These are phyloP conservation scores for Enteromius fasciolatus DNA, from an alignment of 2,797 vertebrate genomes.

Conservation along the genomic window DNA sequence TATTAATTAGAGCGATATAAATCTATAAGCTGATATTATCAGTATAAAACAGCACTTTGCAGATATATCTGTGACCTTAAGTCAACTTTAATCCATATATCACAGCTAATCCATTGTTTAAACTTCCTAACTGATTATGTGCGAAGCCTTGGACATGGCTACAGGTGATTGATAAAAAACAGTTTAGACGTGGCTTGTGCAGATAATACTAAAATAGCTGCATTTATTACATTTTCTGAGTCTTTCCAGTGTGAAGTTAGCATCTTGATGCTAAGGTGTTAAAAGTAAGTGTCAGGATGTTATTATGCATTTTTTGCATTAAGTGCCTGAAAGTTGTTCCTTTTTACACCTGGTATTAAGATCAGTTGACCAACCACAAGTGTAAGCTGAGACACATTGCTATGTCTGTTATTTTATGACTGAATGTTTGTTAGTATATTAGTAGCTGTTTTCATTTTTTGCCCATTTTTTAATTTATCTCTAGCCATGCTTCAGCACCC, in stretches of 20 bases:
- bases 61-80: conserved; percentile 24
- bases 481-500: neutral
- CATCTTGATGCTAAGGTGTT: neutral
- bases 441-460: no score
- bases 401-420: neutral
- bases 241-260: neutral
- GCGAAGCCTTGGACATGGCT: neutral
- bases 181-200: neutral
- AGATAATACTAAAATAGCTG: neutral
- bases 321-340: neutral
- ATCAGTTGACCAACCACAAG: no score
- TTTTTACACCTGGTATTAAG: neutral
- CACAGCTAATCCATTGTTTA: conserved; percentile 6
- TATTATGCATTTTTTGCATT: neutral
- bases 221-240: neutral
- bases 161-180: neutral
- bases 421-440: neutral
- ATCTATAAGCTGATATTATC: conserved; percentile 36
- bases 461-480: no score
- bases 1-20: conserved; percentile 40
- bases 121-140: conserved; percentile 14
- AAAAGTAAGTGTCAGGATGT: no score
- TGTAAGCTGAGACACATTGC: neutral
- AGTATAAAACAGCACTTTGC: conserved; percentile 14
- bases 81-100: conserved; percentile 32